Base-by-base conservation (phyloP, 2,888 invertebrate genomes). In the Epinotia brunnichana region DNA sequence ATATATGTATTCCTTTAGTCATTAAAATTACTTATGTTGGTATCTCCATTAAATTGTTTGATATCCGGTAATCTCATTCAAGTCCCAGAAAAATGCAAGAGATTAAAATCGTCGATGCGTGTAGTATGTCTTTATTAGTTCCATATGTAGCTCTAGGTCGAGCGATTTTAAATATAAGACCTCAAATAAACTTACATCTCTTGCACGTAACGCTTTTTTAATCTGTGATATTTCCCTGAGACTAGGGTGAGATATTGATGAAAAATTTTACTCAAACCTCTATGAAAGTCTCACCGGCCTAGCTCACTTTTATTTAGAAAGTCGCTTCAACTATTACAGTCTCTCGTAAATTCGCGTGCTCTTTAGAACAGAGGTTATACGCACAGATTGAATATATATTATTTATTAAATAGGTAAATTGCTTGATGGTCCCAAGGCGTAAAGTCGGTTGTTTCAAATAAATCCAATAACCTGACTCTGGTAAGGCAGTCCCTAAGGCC, bases 131-230 rank as follows among this genome's bases (percentile, higher is more conserved):
- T 54, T 15, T 15, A 29, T 29, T 29, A 15, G 24, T 56, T 15
- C 5, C 53, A 21, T 24, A 24, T 2, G 21, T 13, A 11, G 17
- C 7, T 41, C 13, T 11, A 13, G 13, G 11, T 39, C 19, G 17
- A 19, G 17, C 21, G 3, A 19, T 21, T 59, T 35, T 59, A n/a
- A n/a, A n/a, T n/a, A 41, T 61, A 60, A 19, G 39, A 19, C 1
- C 13, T 41, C 15, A 13, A 54, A 56, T 56, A 56, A 13, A 15
- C 19, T 17, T 41, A 15, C 19, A 19, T 41, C 21, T 39, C 41
- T 41, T 15, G 61, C 61, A 24, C 61, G 61, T 44, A 21, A 21
- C 21, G 61, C 44, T 61, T 44, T 44, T 44, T 21, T 41, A 15
- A 44, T 17, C n/a, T n/a, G 10, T 21, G 1, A 15, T 13, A 13